A percentile compares a stretch with the other conserved stretches of the same genome.
Evolutionary conservation across 2,888 invertebrate species (phyloP).

Genomic region (Timema podura): DNA sequence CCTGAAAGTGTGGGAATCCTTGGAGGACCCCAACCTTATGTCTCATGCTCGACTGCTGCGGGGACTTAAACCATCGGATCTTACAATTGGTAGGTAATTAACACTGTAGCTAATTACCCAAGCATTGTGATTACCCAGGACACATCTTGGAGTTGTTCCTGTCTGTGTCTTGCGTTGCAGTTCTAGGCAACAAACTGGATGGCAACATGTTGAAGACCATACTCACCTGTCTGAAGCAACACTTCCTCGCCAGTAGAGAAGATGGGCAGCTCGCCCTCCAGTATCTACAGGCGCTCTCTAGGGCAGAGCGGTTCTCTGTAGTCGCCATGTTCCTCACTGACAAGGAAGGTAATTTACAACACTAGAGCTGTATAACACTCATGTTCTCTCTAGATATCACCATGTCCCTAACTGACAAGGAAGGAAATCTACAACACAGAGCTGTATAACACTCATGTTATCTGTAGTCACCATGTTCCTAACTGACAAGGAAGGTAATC

Average conservation of each 20-base stretch:
- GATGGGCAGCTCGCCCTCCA: conserved; percentile 9
- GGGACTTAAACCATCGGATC: conserved; percentile 15
- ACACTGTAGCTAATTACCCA: not conserved
- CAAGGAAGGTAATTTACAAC: conserved; percentile 16
- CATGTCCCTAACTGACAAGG: too few relatives aligned
- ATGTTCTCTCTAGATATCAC: too few relatives aligned
- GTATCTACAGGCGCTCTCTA: conserved; percentile 16
- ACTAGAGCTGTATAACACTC: too few relatives aligned
- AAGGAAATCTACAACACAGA: too few relatives aligned
- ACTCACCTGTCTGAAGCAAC: conserved; percentile 20
- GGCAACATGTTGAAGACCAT: conserved; percentile 21
- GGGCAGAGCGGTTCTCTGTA: conserved; percentile 19
- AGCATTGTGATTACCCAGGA: not conserved
- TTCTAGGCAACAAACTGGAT: conserved; percentile 26
- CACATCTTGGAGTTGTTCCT: too few relatives aligned
- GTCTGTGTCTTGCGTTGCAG: conserved; percentile 10
- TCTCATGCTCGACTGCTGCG: conserved; percentile 18
- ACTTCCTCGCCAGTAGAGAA: conserved; percentile 10
- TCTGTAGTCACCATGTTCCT: too few relatives aligned
- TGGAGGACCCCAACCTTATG: conserved; percentile 11
- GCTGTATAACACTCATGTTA: too few relatives aligned
- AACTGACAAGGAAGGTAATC: too few relatives aligned
- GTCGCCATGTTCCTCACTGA: conserved; percentile 19
- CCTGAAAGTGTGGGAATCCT: conserved; percentile 17
- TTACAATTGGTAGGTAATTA: conserved; percentile 21